Evolutionary conservation across 1,140 invertebrate genomes (phyloP), one percentile per base, ranked within the genome.

Genomic region (Drosophila jambulina): DNA sequence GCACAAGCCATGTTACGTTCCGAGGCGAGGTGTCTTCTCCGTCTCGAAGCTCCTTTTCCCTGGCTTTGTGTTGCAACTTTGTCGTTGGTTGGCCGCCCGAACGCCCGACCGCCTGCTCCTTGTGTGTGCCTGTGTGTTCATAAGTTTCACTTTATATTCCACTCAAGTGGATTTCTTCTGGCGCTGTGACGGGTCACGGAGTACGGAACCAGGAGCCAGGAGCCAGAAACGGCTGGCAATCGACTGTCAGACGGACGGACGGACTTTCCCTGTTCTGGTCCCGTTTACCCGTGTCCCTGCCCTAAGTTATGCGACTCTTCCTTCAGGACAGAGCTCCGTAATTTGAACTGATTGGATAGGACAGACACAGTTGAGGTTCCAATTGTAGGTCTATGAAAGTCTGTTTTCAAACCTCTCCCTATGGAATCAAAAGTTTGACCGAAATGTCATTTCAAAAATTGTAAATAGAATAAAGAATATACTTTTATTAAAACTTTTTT

Each of bases 31-130:
- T 61, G 74, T 77, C 75, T 56, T 77, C 74, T 61, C 23, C 60
- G 53, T 29, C 56, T 77, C 42, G 53, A 10, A 40, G 42, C 54
- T 58, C 62, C 62, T 69, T 67, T 65, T 69, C 62, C 67, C n/a
- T 38, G 27, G 42, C 62, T 77, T 78, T 69, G 75, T 78, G 75
- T 78, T 77, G 75, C 75, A 78, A 78, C 75, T 78, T 77, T 68
- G 63, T 67, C 72, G 63, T 38, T 57, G 53, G 53, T 32, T 32
- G 43, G 32, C 8, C 54, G 29, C 34, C 42, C 53, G 17, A 15
- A 17, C 38, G 38, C 40, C 43, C 54, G 6, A n/a, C 40, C 40
- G 2, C 40, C 42, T 19, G 45, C 61, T 45, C 45, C 27, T 27
- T 40, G 40, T n/a, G 27, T 43, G 21, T 42, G 23, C 27, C 7